phyloP scores from a whole-genome alignment of 23 tunicate genomes.

The Styela plicata region DNA sequence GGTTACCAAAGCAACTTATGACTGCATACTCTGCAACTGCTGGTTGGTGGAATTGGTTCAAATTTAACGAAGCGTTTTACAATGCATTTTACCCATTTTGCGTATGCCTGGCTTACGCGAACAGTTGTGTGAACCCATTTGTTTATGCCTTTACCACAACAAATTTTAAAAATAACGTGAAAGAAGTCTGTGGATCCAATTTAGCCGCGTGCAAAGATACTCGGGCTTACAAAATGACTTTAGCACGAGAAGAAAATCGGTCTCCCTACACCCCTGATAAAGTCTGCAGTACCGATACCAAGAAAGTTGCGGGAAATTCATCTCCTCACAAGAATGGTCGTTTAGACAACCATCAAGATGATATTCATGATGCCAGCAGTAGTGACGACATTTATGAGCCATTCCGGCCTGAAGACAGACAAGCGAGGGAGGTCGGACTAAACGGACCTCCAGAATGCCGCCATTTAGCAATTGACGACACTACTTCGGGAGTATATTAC shows the following conservation, averaged over 20 bases:
- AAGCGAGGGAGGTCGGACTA: not conserved
- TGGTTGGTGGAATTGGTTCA: constrained; percentile 70
- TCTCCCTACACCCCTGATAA: constrained; percentile 10
- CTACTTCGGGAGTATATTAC: constrained; percentile 26
- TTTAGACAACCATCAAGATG: not conserved
- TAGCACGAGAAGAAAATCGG: constrained; percentile 11
- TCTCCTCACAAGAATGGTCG: not conserved
- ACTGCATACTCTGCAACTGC: constrained; percentile 51
- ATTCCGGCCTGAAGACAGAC: constrained; percentile 9
- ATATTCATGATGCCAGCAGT: not conserved
- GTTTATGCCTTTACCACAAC: constrained; percentile 88
- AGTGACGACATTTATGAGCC: constrained; percentile 23
- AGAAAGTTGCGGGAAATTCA: not conserved
- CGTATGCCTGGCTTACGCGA: constrained; percentile 74
- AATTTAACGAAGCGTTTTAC: constrained; percentile 34
- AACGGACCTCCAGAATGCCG: constrained; percentile 19
- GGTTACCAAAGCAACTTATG: constrained; percentile 65
- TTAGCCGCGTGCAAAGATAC: constrained; percentile 12
- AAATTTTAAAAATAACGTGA: constrained; percentile 75
- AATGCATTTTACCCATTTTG: constrained; percentile 44
- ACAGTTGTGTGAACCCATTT: constrained; percentile 85
- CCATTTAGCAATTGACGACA: constrained; percentile 11
- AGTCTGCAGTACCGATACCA: not conserved
- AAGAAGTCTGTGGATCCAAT: constrained; percentile 54
- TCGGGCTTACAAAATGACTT: constrained; percentile 67